phyloP scores from a whole-genome alignment of 2,797 vertebrate genomes.

The Geotrypetes seraphini region DNA sequence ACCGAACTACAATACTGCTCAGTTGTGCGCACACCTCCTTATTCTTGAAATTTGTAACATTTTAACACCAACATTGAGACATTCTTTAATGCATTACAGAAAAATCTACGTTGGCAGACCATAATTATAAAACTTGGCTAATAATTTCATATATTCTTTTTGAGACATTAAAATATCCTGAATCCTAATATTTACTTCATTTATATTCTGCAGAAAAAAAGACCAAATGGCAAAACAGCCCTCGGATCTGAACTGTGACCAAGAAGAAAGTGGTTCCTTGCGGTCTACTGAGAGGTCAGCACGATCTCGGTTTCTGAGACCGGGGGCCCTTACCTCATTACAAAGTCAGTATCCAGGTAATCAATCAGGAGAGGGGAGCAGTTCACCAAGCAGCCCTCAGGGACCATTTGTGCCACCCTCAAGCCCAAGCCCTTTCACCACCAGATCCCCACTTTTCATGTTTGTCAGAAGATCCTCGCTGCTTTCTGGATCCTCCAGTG shows the following conservation, averaged over 20 bases:
- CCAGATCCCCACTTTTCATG: slow-evolving; percentile 65
- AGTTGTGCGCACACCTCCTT: no score
- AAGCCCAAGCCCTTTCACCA: slow-evolving; percentile 63
- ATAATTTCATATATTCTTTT: no score
- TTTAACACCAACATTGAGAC: no score
- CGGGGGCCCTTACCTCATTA: slow-evolving; percentile 43
- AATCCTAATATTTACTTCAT: slow-evolving; percentile 28
- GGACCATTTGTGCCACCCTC: slow-evolving; percentile 45
- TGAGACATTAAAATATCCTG: no score
- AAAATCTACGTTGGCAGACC: no score
- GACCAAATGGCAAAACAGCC: slow-evolving; percentile 63
- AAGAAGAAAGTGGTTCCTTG: slow-evolving; percentile 55
- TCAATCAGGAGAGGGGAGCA: slow-evolving; percentile 42
- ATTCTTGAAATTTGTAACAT: neutral
- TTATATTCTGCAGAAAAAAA: slow-evolving; percentile 57
- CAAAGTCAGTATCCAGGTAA: slow-evolving; percentile 42
- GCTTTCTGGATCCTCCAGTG: slow-evolving; percentile 76
- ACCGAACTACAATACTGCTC: no score
- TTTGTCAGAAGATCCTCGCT: slow-evolving; percentile 60
- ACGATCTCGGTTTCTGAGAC: slow-evolving; percentile 32
- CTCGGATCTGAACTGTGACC: slow-evolving; percentile 51
- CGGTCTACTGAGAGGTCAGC: slow-evolving; percentile 35
- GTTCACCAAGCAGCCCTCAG: slow-evolving; percentile 41
- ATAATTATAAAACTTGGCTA: no score
- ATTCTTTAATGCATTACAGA: no score